Conservation (phyloP, 2,888 invertebrate genomes). For the Latrodectus hesperus region DNA sequence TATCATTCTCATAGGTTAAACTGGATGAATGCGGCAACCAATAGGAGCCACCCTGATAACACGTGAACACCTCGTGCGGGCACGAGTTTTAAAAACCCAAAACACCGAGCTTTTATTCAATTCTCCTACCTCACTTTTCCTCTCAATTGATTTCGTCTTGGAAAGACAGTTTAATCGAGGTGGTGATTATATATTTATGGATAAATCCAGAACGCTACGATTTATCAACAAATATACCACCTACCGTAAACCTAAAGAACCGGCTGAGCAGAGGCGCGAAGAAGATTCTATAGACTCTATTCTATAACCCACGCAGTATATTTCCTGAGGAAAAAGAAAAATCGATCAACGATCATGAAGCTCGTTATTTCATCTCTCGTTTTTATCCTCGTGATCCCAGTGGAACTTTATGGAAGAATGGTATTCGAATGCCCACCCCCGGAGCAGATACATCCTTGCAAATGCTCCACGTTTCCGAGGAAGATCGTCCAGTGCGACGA, state of each 20-base stretch:
- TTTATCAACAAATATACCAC: slow-evolving; percentile 51
- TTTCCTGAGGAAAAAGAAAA: not conserved
- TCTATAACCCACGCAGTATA: slow-evolving; percentile 14
- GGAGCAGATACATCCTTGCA: slow-evolving; percentile 39
- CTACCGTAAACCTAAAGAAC: slow-evolving; percentile 53
- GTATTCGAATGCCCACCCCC: slow-evolving; percentile 51
- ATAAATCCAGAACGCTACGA: slow-evolving; percentile 19
- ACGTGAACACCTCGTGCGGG: slow-evolving; percentile 56
- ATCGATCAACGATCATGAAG: not conserved
- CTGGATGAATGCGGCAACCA: slow-evolving; percentile 9
- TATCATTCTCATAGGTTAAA: slow-evolving; percentile 40
- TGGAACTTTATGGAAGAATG: not conserved
- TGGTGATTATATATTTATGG: slow-evolving; percentile 49
- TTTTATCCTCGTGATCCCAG: not conserved
- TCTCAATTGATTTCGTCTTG: not conserved
- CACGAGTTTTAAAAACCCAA: slow-evolving; percentile 31
- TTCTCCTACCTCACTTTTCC: slow-evolving; percentile 35
- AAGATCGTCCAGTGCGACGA: slow-evolving; percentile 38
- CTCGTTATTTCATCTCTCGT: not conserved
- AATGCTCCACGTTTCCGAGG: slow-evolving; percentile 14
- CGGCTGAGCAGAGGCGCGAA: slow-evolving; percentile 33
- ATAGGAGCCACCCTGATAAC: slow-evolving; percentile 13
- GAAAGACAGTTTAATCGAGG: slow-evolving; percentile 3
- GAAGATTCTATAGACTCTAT: slow-evolving; percentile 50
- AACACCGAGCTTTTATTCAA: not conserved